phyloP scores from a whole-genome alignment of 1,140 invertebrate species.

The Neomicropteryx cornuta region DNA sequence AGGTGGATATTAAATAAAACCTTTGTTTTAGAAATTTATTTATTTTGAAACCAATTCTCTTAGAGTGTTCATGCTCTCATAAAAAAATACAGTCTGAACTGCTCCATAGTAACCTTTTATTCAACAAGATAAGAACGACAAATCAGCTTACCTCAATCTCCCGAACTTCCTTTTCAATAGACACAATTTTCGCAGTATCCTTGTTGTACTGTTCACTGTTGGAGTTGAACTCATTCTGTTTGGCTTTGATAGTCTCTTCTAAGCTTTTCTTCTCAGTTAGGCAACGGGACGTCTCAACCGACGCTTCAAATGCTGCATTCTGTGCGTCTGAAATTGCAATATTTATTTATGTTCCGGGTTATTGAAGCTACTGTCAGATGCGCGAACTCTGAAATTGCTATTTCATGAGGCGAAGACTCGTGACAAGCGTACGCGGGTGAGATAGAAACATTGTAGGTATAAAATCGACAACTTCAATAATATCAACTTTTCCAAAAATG shows the following conservation, averaged over 20 bases:
- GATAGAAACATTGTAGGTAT: too few relatives aligned
- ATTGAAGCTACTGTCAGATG: not conserved
- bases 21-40: too few relatives aligned
- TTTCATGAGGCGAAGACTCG: too few relatives aligned
- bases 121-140: too few relatives aligned
- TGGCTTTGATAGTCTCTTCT: slow-evolving; percentile 53
- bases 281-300: slow-evolving; percentile 70
- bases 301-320: slow-evolving; percentile 59
- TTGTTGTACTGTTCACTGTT: slow-evolving; percentile 62
- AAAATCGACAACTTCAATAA: not conserved
- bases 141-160: slow-evolving; percentile 38
- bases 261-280: slow-evolving; percentile 66
- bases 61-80: too few relatives aligned
- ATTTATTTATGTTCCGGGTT: slow-evolving; percentile 1
- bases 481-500: too few relatives aligned
- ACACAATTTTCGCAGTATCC: slow-evolving; percentile 52
- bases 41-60: too few relatives aligned
- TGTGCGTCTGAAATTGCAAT: slow-evolving; percentile 49
- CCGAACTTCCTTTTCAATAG: slow-evolving; percentile 50
- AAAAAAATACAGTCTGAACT: too few relatives aligned
- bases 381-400: not conserved
- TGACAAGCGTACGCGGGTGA: too few relatives aligned
- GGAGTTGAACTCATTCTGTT: slow-evolving; percentile 56
- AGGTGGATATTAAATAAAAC: too few relatives aligned
- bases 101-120: too few relatives aligned